Base-by-base conservation (phyloP, 1,140 invertebrate genomes). In the Lordiphosa collinella region DNA sequence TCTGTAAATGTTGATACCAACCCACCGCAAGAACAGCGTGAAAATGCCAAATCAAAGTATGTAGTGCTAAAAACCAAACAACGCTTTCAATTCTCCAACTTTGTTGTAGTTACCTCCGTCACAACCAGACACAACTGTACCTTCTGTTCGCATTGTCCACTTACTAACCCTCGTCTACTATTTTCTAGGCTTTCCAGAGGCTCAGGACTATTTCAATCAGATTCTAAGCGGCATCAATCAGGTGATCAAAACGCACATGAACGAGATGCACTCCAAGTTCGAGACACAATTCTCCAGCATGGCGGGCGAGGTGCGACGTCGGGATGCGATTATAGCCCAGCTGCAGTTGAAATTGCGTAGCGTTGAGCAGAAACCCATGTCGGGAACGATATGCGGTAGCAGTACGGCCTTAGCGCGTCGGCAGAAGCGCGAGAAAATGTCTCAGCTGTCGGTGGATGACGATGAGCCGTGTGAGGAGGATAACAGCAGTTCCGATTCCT, bases 311-410 rank as follows among this genome's bases (percentile, higher is more conserved):
- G 92, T 96, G 7, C 90, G 91, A 6, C 93, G 92, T 54, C 91
- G 94, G 5, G 95, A 96, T 85, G 92, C 94, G 73, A 93, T 96
- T 34, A 96, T 96, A 63, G 91, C 90, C 7, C 92, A 95, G 78
- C 90, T 96, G 8, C 94, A 95, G 84, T 89, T 91, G 14, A 88
- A 88, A 46, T 40, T 87, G 43, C 66, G 76, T 5, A 68, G 61
- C 36, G 65, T 87, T 22, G 86, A 87, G 51, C 63, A 68, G 34
- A 78, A 72, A 8, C 41, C 68, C 18, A 22, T 22, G 18, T 22
- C 18, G 68, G 11, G 13, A 32, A 1, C 32, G 48, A 14, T 9
- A 16, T 8, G 32, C 57, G 7, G 16, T 43, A 4, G 1, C 16
- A 7, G 3, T 32, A n/a, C 36, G n/a, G n/a, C 54, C 0, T 18